These are phyloP conservation scores for Pinctada fucata DNA, from an alignment of 2,888 invertebrate species.

Conservation along the genomic window DNA sequence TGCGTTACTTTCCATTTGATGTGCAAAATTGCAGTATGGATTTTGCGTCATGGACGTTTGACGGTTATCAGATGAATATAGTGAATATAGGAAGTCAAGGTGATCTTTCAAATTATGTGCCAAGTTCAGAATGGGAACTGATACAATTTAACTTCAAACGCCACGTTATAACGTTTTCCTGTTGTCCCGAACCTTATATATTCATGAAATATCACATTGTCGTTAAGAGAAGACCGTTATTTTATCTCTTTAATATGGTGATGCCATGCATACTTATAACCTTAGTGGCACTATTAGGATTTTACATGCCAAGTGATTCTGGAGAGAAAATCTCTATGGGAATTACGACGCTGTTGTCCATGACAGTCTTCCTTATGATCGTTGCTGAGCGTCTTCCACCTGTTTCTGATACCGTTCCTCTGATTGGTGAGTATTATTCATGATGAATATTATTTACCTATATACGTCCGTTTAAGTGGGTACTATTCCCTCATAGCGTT, in stretches of 20 bases:
- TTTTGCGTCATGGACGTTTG: slow-evolving; percentile 81
- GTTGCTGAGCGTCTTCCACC: slow-evolving; percentile 81
- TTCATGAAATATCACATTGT: slow-evolving; percentile 79
- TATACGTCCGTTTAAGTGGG: too few species aligned
- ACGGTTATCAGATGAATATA: slow-evolving; percentile 77
- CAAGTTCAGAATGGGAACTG: slow-evolving; percentile 93
- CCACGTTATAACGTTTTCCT: slow-evolving; percentile 79
- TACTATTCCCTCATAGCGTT: too few species aligned
- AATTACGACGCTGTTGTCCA: slow-evolving; percentile 80
- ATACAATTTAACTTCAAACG: slow-evolving; percentile 79
- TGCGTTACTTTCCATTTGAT: slow-evolving; percentile 81
- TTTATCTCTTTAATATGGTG: slow-evolving; percentile 80
- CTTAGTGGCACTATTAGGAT: slow-evolving; percentile 80
- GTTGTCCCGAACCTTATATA: slow-evolving; percentile 78
- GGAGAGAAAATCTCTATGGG: slow-evolving; percentile 79
- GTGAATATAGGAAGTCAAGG: slow-evolving; percentile 82
- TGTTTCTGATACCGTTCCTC: slow-evolving; percentile 79
- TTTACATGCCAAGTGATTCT: slow-evolving; percentile 80
- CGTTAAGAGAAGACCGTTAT: slow-evolving; percentile 79
- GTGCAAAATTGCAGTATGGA: slow-evolving; percentile 80
- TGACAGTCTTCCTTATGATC: slow-evolving; percentile 80
- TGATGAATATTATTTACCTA: too few species aligned
- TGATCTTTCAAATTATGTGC: slow-evolving; percentile 91
- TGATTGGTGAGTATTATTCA: slow-evolving; percentile 77
- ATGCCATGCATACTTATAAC: slow-evolving; percentile 80